These are phyloP conservation scores for Trichacis sp. DNA, from an alignment of 2,888 invertebrate species.

Conservation along the genomic window DNA sequence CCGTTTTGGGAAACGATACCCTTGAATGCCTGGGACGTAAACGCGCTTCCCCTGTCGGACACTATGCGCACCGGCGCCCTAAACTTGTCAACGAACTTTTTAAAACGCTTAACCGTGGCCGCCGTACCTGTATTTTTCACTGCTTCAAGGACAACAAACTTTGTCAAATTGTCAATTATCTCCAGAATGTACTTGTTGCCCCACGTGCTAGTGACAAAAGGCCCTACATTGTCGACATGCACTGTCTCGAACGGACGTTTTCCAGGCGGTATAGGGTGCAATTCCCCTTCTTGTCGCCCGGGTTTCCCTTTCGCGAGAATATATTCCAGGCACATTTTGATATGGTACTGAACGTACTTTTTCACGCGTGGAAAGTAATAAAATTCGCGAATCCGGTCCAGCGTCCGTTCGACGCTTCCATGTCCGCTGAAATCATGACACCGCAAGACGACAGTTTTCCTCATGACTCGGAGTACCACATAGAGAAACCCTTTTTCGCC, in stretches of 20 bases:
- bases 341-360: constrained; percentile 39
- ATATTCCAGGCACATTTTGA: constrained; percentile 44
- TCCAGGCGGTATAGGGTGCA: constrained; percentile 47
- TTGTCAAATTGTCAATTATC: constrained; percentile 46
- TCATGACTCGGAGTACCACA: constrained; percentile 11
- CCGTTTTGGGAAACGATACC: constrained; percentile 23
- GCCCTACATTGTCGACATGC: constrained; percentile 45
- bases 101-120: constrained; percentile 1
- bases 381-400: constrained; percentile 13
- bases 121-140: constrained; percentile 9
- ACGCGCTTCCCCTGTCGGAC: constrained; percentile 35
- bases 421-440: constrained; percentile 45
- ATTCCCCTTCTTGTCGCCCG: constrained; percentile 37
- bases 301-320: constrained; percentile 30
- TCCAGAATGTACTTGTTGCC: constrained; percentile 42
- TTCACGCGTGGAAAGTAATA: constrained; percentile 44
- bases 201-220: constrained; percentile 32
- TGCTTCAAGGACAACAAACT: constrained; percentile 31
- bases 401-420: constrained; percentile 37
- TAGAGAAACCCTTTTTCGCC: not conserved
- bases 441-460: constrained; percentile 22
- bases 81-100: constrained; percentile 23
- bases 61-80: constrained; percentile 34
- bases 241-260: constrained; percentile 44
- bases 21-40: constrained; percentile 27